Evolutionary conservation across 2,888 invertebrate genomes (phyloP), one percentile per base, ranked within the genome.

Genomic region (Nysson spinosus): DNA sequence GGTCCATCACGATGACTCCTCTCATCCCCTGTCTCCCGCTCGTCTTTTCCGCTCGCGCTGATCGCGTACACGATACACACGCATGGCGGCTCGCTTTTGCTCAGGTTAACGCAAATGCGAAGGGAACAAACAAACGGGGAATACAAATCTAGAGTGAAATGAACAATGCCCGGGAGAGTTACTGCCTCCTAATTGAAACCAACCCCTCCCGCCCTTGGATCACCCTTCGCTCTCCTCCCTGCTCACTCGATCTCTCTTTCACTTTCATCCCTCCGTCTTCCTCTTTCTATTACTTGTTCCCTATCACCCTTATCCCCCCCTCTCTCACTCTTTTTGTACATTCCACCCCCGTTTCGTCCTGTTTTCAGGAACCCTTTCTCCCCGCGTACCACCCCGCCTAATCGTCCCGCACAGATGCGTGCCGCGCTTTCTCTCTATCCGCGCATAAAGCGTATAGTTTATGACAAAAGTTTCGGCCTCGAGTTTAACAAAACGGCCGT

Each of bases 171-270:
- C 76, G 78, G 82, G 84, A 85, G 86, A 86, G 85, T 86, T 86
- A 86, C 85, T 83, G 84, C 83, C 83, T 86, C 79, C 85, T 86
- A 86, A 86, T 86, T 86, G 86, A 85, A 86, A 85, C 83, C 83
- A 79, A 81, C 80, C 82, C 81, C 69, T 80, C 12, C 12, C 24
- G 12, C 40, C 14, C 24, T 24, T 7, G 12, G 4, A 16, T 17
- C 35, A 9, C 24, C 5, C 60, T 70, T 63, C 62, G 54, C 66
- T 43, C 28, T 17, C 14, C 14, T 24, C 19, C 44, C 50, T 66
- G 62, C 62, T 46, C 65, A 63, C 68, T 55, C 52, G 12, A 52
- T 49, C 14, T 11, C 17, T 30, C 51, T 9, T 1, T 19, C 24
- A 1, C n/a, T n/a, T 9, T 14, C 30, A 17, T 40, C 44, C 52